Percentiles rank a stretch among this genome's conserved stretches.
Evolutionary conservation across 1,140 invertebrate genomes (phyloP).

Genomic region (Drosophila seguyi): DNA sequence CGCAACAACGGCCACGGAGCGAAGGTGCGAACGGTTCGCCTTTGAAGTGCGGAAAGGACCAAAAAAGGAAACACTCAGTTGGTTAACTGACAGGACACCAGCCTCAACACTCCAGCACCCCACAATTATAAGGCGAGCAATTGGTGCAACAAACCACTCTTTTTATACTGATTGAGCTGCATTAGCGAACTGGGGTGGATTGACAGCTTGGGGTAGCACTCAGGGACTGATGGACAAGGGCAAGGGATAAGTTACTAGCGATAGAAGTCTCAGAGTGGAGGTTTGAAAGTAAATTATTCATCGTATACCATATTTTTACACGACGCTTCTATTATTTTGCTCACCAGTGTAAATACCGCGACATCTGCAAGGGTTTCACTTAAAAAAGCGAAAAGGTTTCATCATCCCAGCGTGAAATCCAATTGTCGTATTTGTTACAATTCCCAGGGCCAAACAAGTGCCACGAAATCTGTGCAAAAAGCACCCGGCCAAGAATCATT

Average conservation of each 20-base stretch:
- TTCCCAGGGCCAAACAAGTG: constrained; percentile 19
- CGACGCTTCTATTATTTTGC: background rate
- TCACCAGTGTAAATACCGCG: background rate
- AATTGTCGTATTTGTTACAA: constrained; percentile 50
- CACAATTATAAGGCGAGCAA: constrained; percentile 36
- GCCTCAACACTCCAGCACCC: constrained; percentile 9
- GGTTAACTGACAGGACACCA: constrained; percentile 30
- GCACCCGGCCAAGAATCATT: constrained; percentile 39
- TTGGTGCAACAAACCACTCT: constrained; percentile 36
- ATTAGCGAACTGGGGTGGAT: constrained; percentile 11
- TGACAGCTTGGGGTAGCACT: background rate
- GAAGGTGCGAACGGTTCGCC: constrained; percentile 38
- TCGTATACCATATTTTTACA: background rate
- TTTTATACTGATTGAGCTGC: constrained; percentile 13
- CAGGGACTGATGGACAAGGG: background rate
- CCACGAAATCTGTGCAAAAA: constrained; percentile 51
- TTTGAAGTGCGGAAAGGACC: constrained; percentile 47
- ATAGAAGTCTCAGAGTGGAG: background rate
- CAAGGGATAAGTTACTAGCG: background rate
- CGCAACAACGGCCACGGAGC: constrained; percentile 18
- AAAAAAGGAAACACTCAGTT: constrained; percentile 36
- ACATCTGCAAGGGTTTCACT: constrained; percentile 54
- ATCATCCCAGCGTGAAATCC: constrained; percentile 52
- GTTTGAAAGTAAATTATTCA: too few species aligned
- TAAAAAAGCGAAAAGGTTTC: constrained; percentile 49